Percentiles rank a stretch among this genome's conserved stretches.
Conservation (phyloP, 2,888 invertebrate genomes). For the Cephus rjabovi region DNA sequence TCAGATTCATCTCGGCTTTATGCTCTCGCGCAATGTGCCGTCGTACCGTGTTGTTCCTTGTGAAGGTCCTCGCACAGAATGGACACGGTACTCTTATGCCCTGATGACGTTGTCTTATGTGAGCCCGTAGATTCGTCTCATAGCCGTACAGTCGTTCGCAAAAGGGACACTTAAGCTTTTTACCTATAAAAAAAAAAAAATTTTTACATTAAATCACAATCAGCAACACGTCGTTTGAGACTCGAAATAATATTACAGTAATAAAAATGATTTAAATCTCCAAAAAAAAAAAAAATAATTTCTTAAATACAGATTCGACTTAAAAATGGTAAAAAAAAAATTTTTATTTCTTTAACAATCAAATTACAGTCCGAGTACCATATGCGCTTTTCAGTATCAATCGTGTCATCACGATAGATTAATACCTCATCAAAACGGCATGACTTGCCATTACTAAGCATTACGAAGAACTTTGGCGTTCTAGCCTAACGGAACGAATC, state of each 20-base stretch:
- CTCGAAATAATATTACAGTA: not conserved
- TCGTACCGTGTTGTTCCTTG: conserved; percentile 91
- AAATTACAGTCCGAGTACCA: not conserved
- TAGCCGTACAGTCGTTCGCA: conserved; percentile 93
- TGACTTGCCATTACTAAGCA: not conserved
- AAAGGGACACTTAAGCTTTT: conserved; percentile 92
- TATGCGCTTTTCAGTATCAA: not conserved
- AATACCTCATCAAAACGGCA: not conserved
- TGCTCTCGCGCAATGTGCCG: conserved; percentile 92
- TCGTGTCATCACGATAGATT: no score
- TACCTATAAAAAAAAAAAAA: conserved; percentile 72
- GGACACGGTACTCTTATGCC: conserved; percentile 93
- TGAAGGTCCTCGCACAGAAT: conserved; percentile 90
- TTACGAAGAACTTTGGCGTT: not conserved
- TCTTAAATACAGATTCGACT: no score
- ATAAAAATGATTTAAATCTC: not conserved
- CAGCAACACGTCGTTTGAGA: not conserved
- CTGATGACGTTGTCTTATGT: conserved; percentile 91
- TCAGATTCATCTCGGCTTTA: conserved; percentile 79
- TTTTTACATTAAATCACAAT: not conserved
- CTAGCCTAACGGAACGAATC: not conserved
- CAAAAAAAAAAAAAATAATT: no score
- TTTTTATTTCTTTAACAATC: not conserved
- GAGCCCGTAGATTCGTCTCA: conserved; percentile 91
- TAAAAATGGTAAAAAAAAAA: no score